Base-by-base conservation (phyloP, 1,140 invertebrate species). In the Lordiphosa collinella region DNA sequence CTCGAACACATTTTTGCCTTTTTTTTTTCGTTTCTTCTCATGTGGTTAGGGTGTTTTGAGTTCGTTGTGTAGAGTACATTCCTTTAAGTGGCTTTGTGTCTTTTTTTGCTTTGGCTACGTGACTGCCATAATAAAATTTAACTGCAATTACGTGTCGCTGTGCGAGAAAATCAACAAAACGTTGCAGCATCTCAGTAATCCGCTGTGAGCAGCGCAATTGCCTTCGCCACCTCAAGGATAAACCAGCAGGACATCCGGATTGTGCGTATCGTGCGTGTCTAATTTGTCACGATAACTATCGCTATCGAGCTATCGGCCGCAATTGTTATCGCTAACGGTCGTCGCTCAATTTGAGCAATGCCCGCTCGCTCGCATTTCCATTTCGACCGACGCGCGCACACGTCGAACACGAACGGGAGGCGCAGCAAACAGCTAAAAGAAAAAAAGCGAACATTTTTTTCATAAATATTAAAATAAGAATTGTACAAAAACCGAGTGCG, bases 81-180 rank as follows among this genome's bases (percentile, higher is more conserved):
- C 5, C 22, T 25, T 25, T 25, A 25, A 25, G 22, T 25, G 22
- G 22, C 25, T 29, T n/a, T 16, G 9, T 6, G 8, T 36, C 29
- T 32, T 34, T 13, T 22, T 43, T 63, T 40, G 48, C 53, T 44
- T 64, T 61, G 53, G 52, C 68, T 79, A 79, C 74, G 74, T 79
- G 74, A 72, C 73, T 72, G 74, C 64, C 73, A 79, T 79, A 79
- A 44, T 44, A 44, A 78, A 79, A 79, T 78, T 69, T 79, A 79
- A 79, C 74, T 79, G 73, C 74, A 79, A 79, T 71, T 79, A 79
- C 74, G 74, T 79, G 74, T 29, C n/a, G n/a, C n/a, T n/a, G n/a
- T n/a, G n/a, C n/a, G n/a, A n/a, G n/a, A n/a, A n/a, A n/a, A n/a
- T n/a, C 41, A 25, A 29, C 13, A 16, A 7, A 29, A 25, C n/a